These are phyloP conservation scores for Cantharis rustica DNA, from an alignment of 2,888 invertebrate species.

Conservation along the genomic window DNA sequence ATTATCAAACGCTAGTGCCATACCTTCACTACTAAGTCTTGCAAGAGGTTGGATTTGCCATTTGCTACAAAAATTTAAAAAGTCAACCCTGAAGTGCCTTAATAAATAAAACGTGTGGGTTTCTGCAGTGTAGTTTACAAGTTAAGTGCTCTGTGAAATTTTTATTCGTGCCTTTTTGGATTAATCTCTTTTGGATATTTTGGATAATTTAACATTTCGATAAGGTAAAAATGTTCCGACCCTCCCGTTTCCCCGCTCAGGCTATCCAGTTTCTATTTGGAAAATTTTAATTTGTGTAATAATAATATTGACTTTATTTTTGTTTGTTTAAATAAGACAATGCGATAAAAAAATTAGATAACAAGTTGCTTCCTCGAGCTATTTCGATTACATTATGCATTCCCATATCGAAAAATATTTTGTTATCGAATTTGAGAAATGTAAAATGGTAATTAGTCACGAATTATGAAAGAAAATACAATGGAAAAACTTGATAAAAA, in stretches of 20 bases:
- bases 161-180: neutral
- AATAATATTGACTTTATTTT: neutral
- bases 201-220: neutral
- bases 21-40: neutral
- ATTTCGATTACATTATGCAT: neutral
- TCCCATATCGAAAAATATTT: neutral
- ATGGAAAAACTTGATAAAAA: neutral
- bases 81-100: neutral
- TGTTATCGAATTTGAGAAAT: neutral
- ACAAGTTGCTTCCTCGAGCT: neutral
- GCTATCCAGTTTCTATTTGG: neutral
- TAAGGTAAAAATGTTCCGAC: neutral
- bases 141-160: neutral
- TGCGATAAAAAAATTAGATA: neutral
- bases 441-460: neutral
- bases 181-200: neutral
- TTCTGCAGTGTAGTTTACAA: neutral
- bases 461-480: neutral
- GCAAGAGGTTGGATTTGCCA: neutral
- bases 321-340: neutral
- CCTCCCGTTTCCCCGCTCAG: neutral
- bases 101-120: neutral
- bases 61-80: neutral
- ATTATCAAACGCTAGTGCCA: neutral
- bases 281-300: neutral